phyloP scores from a whole-genome alignment of 2,888 invertebrate species.

The Stomorhina lunata region DNA sequence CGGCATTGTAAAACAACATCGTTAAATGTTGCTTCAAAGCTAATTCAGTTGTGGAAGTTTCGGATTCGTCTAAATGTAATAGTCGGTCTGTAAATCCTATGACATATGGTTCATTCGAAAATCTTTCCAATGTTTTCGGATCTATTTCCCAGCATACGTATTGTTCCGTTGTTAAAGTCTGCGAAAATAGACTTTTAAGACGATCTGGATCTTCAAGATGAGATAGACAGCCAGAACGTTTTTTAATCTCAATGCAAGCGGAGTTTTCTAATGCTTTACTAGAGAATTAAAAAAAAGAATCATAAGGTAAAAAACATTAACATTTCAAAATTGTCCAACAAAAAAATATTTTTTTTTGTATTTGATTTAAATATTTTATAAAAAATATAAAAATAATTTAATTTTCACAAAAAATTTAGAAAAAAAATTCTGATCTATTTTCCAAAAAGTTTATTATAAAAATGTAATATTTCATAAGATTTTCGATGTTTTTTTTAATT shows the following conservation, averaged over 20 bases:
- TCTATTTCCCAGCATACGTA: conserved; percentile 79
- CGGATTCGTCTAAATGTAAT: conserved; percentile 78
- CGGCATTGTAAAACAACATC: conserved; percentile 88
- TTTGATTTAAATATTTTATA: too few relatives aligned
- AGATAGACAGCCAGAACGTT: conserved; percentile 92
- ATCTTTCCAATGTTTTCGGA: conserved; percentile 86
- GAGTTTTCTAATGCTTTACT: conserved; percentile 85
- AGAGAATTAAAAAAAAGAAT: conserved; percentile 7
- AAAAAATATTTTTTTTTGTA: too few relatives aligned
- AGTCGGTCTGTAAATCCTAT: conserved; percentile 87
- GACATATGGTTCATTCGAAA: conserved; percentile 87
- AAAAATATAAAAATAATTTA: too few relatives aligned
- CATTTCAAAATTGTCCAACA: not conserved
- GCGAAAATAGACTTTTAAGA: conserved; percentile 88
- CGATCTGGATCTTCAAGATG: conserved; percentile 92
- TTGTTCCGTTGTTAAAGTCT: conserved; percentile 87
- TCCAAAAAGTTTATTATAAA: too few relatives aligned
- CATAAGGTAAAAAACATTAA: not conserved
- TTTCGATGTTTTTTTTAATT: too few relatives aligned
- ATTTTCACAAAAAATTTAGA: too few relatives aligned
- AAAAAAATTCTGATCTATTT: too few relatives aligned
- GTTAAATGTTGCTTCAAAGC: conserved; percentile 83
- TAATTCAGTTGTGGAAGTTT: conserved; percentile 74
- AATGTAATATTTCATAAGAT: too few relatives aligned
- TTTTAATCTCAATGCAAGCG: conserved; percentile 90